These are phyloP conservation scores for Phytoseiulus persimilis DNA, from an alignment of 2,888 invertebrate species.

Conservation along the genomic window DNA sequence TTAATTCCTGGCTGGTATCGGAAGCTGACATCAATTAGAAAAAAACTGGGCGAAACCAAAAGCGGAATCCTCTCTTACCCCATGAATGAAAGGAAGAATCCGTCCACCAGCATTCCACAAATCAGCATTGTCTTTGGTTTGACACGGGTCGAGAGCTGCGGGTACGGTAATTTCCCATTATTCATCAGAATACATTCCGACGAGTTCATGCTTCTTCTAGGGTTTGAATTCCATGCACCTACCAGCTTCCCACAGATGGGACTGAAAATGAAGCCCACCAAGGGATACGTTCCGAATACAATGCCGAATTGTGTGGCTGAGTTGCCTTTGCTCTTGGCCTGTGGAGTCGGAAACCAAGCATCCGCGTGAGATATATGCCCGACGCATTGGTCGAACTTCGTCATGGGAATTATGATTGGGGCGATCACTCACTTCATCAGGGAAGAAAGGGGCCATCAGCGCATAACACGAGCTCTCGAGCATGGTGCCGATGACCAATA, in stretches of 20 bases:
- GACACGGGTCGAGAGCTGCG: neutral
- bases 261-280: slow-evolving; percentile 25
- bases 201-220: too few relatives aligned
- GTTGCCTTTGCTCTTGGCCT: slow-evolving; percentile 31
- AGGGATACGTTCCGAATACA: slow-evolving; percentile 24
- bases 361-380: too few relatives aligned
- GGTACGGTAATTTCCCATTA: neutral
- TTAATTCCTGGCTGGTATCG: too few relatives aligned
- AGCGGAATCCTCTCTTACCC: neutral
- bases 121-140: slow-evolving; percentile 33
- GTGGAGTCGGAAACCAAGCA: neutral
- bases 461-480: slow-evolving; percentile 32
- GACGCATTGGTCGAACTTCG: neutral
- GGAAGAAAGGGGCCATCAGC: slow-evolving; percentile 23
- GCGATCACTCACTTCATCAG: slow-evolving; percentile 16
- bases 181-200: too few relatives aligned
- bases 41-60: neutral
- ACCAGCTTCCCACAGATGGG: slow-evolving; percentile 30
- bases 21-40: too few relatives aligned
- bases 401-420: neutral
- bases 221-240: too few relatives aligned
- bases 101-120: slow-evolving; percentile 25
- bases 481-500: slow-evolving; percentile 11
- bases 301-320: slow-evolving; percentile 27
- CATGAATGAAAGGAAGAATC: slow-evolving; percentile 15